Conservation (phyloP, 2,888 invertebrate genomes). For the Scaeva pyrastri region DNA sequence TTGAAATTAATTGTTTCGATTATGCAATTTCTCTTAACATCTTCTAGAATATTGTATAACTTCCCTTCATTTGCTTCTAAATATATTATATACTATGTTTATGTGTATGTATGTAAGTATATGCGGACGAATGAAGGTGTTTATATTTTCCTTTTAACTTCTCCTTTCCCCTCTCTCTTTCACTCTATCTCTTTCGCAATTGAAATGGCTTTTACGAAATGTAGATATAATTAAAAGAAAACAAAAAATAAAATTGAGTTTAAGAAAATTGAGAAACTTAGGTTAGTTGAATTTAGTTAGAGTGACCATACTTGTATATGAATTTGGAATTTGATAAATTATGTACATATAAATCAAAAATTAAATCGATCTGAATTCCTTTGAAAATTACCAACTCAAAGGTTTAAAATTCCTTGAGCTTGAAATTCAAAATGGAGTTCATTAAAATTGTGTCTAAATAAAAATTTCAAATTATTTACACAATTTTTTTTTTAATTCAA, state of each 20-base stretch:
- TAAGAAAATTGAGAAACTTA: conserved; percentile 11
- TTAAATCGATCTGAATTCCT: no score
- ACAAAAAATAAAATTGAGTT: conserved; percentile 18
- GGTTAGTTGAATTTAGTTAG: background rate
- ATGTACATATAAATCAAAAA: no score
- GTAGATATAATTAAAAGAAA: conserved; percentile 34
- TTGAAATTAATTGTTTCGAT: conserved; percentile 17
- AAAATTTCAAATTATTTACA: no score
- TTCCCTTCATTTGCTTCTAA: background rate
- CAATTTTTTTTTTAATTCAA: no score
- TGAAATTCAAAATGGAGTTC: no score
- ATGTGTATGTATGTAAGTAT: background rate
- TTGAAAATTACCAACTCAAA: no score
- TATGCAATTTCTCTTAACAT: conserved; percentile 16
- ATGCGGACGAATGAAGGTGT: background rate
- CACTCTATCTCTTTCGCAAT: no score
- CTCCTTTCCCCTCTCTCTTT: background rate
- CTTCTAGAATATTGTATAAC: conserved; percentile 2
- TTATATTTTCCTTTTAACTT: background rate
- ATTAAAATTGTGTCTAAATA: no score
- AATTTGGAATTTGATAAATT: no score
- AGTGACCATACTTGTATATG: background rate
- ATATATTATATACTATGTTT: background rate
- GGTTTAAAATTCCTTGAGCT: no score
- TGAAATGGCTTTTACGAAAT: background rate